Evolutionary conservation across 2,113 vertebrate species (phyloP).

Genomic region (Montifringilla adamsi): DNA sequence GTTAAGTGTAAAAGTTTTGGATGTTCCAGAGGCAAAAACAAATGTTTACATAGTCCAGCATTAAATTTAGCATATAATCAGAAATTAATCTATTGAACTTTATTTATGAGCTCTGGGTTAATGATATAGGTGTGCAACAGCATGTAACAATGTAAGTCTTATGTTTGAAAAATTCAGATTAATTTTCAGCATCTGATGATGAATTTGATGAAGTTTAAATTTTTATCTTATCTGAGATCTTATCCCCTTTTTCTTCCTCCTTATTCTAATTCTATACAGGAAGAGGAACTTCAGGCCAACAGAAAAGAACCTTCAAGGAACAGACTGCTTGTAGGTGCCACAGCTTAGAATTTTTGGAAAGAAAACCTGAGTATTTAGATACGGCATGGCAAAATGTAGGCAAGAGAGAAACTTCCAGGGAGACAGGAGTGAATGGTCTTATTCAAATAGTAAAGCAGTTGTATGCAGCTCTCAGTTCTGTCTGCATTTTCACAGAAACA

Average conservation of each 20-base stretch:
- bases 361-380: not conserved
- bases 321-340: not conserved
- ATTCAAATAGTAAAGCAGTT: not conserved
- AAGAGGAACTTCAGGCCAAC: not conserved
- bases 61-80: not conserved
- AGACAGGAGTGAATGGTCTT: not conserved
- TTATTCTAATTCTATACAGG: not conserved
- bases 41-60: not conserved
- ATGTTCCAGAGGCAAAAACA: not conserved
- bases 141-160: not conserved
- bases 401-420: not conserved
- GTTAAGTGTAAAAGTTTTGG: not conserved
- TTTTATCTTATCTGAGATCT: not conserved
- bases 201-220: not conserved
- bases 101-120: not conserved
- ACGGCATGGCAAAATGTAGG: not conserved
- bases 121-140: not conserved
- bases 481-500: not conserved
- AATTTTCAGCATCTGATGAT: not conserved
- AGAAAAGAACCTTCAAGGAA: not conserved
- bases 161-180: not conserved
- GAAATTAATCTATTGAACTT: not conserved
- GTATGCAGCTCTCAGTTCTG: not conserved
- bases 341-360: not conserved
- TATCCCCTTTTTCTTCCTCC: not conserved